phyloP scores from a whole-genome alignment of 2,113 vertebrate species.

The Geococcyx californianus region DNA sequence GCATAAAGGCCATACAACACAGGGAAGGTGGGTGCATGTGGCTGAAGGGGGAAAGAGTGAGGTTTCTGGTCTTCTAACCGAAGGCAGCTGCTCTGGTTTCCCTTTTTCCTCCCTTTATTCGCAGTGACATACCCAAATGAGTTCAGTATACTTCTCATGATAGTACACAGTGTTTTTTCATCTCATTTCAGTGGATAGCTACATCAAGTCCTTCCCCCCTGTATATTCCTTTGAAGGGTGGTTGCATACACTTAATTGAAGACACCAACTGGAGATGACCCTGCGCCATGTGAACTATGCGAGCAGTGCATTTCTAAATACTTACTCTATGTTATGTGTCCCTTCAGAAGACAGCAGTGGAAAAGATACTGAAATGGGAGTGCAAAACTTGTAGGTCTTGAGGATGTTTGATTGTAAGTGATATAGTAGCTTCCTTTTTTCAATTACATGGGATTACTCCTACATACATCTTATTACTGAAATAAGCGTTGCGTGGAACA shows the following conservation, averaged over 20 bases:
- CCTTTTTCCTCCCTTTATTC: background rate
- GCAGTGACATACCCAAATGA: fast-evolving
- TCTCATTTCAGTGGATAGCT: background rate
- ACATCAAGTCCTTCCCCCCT: background rate
- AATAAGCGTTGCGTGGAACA: background rate
- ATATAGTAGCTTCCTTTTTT: background rate
- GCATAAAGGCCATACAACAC: background rate
- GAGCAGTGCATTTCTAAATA: background rate
- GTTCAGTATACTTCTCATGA: background rate
- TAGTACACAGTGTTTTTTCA: background rate
- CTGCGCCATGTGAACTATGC: background rate
- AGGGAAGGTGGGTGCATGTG: background rate
- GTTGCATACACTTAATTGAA: background rate
- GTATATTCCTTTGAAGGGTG: background rate
- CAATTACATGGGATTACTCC: fast-evolving
- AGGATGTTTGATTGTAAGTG: background rate
- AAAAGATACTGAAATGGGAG: background rate
- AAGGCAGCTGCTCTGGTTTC: background rate
- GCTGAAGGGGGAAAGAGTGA: background rate
- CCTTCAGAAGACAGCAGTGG: background rate
- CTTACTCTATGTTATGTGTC: background rate
- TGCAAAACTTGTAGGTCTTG: background rate
- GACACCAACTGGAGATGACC: background rate
- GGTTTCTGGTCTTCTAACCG: background rate
- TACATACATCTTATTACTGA: background rate